These are phyloP conservation scores for Trichonephila clavipes DNA, from an alignment of 1,140 invertebrate species.

Conservation along the genomic window DNA sequence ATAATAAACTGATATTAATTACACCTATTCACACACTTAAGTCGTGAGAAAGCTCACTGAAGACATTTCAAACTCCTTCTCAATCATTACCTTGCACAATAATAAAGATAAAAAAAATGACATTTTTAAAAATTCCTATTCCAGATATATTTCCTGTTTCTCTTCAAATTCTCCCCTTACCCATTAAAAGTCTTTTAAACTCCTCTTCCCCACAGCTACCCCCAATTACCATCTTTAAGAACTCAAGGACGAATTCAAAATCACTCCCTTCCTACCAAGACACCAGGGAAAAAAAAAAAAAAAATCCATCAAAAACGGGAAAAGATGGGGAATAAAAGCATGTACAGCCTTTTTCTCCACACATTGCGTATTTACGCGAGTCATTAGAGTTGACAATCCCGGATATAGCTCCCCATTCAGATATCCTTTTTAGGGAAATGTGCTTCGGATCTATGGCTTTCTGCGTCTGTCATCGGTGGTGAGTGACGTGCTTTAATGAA, in stretches of 20 bases:
- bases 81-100: too few species aligned
- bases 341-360: not conserved
- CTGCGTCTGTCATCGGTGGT: constrained; percentile 19
- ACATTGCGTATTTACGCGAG: constrained; percentile 22
- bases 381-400: constrained; percentile 17
- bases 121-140: not conserved
- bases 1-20: too few species aligned
- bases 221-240: constrained; percentile 6
- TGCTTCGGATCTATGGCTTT: not conserved
- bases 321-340: not conserved
- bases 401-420: constrained; percentile 11
- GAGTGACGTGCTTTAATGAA: constrained; percentile 37
- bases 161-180: too few species aligned
- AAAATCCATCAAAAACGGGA: not conserved
- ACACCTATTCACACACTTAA: too few species aligned
- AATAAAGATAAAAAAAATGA: not conserved
- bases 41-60: too few species aligned
- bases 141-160: not conserved
- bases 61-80: too few species aligned
- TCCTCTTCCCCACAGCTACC: not conserved
- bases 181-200: not conserved
- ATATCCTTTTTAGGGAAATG: not conserved
- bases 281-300: not conserved
- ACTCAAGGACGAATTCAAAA: not conserved
- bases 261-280: not conserved